Evolutionary conservation across 2,888 invertebrate species (phyloP).

Genomic region (Drosophila colorata): DNA sequence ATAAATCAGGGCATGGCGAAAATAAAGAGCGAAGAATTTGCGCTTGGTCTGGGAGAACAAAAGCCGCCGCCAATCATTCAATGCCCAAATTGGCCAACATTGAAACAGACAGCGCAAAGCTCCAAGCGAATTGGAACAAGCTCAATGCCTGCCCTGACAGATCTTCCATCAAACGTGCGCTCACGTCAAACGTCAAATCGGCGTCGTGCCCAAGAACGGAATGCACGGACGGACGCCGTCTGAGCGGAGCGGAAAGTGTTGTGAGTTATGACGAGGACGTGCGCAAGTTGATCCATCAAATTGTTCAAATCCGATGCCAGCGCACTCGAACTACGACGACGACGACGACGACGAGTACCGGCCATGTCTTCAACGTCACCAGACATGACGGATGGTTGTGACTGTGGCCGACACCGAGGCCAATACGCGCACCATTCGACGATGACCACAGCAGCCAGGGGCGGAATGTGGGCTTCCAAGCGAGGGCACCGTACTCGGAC

Average conservation of each 20-base stretch:
- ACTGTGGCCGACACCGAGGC: constrained; percentile 72
- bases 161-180: constrained; percentile 78
- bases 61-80: constrained; percentile 81
- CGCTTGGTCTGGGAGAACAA: constrained; percentile 62
- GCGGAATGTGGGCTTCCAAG: background rate
- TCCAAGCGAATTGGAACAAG: constrained; percentile 71
- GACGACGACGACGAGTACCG: constrained; percentile 29
- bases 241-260: constrained; percentile 63
- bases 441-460: constrained; percentile 39
- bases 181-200: constrained; percentile 78
- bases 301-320: constrained; percentile 76
- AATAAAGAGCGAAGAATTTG: constrained; percentile 55
- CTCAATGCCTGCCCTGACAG: constrained; percentile 75
- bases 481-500: constrained; percentile 11
- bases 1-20: constrained; percentile 75
- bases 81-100: constrained; percentile 77
- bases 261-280: constrained; percentile 79
- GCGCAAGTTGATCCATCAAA: constrained; percentile 80
- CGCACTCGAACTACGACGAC: constrained; percentile 56
- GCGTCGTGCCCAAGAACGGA: constrained; percentile 54
- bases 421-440: constrained; percentile 44
- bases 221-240: constrained; percentile 13
- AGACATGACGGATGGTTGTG: constrained; percentile 74
- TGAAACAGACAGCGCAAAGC: constrained; percentile 77
- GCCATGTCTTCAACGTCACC: constrained; percentile 64